Evolutionary conservation across 2,888 invertebrate genomes (phyloP), one percentile per base, ranked within the genome.

Genomic region (Colostygia pectinataria): DNA sequence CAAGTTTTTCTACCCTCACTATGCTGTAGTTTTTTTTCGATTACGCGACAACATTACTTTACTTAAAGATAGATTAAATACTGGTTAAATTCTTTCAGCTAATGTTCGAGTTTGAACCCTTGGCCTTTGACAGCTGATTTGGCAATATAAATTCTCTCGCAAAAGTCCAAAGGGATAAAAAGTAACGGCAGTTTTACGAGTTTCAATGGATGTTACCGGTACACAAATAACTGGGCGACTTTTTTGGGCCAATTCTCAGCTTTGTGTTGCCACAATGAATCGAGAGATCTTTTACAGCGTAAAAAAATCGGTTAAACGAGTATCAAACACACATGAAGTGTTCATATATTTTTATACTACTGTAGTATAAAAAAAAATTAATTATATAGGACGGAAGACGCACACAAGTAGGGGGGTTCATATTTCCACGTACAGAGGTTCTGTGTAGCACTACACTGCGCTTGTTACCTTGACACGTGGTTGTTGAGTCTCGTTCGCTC

Each of bases 111-210:
- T 34, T 34, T 32, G 25, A 31, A 41, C 46, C 58, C 53, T 56
- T 55, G 53, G 38, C 55, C 51, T 49, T 53, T 53, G 57, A 55
- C 55, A 57, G 64, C 61, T 58, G 59, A 72, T 61, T 51, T 49
- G 53, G 59, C 60, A 68, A 69, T 71, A 75, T 70, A 73, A 74
- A 71, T 71, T 61, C 56, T 52, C 58, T 54, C 55, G 46, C 54
- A 41, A 43, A 43, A 60, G 59, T 59, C 55, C 52, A 61, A 64
- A 55, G 38, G 43, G 57, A 52, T 59, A 52, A 49, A 51, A 55
- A 58, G 59, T 63, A 63, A 59, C 54, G 59, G 59, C 57, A 62
- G 48, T 61, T 68, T 65, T 59, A 66, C 59, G 63, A 65, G 57
- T 70, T 66, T 37, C 44, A 61, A 62, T 57, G 43, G 59, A 56